Evolutionary conservation across 2,113 vertebrate species (phyloP), one percentile per base, ranked within the genome.

Genomic region (Neopipo cinnamomea): DNA sequence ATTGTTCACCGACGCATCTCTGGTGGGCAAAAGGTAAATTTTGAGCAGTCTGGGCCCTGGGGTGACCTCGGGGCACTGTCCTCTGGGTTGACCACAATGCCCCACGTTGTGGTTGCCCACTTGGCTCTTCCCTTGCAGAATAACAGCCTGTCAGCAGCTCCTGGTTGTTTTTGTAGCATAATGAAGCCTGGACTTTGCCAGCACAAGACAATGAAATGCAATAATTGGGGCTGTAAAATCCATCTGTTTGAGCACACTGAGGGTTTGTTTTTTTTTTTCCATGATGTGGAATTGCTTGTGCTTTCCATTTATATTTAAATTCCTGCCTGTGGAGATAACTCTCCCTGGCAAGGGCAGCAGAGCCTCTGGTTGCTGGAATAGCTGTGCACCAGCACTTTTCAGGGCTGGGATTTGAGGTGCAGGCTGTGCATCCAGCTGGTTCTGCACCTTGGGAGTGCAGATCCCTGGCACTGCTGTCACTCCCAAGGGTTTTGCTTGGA

Each of bases 191-290:
- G 89, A 4, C 52, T 90, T 62, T 88, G 94, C 97, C 96, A 93
- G 88, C 76, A 44, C 15, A 12, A 95, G 89, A 96, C 93, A 93
- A 96, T 96, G 82, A 52, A 70, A 82, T 88, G 82, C 22, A 85
- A 33, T 90, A 79, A 95, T 79, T 89, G 75, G 70, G 79, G 82
- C 94, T 91, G 91, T 94, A 94, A 96, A 93, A 94, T 85, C 95
- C 88, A 97, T 95, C 96, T 97, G 95, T n/a, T 94, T 11, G 8
- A 71, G 88, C 93, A 93, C 88, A 17, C 35, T 5, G 71, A 53
- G 46, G 44, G 9, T 21, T n/a, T n/a, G n/a, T n/a, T 24, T 49
- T 47, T 47, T 73, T 82, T 77, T 85, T 47, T 3, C 67, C 77
- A 15, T 30, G 49, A 63, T 42, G 53, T 78, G 85, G 88, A 88